Evolutionary conservation across 2,113 vertebrate species (phyloP), one percentile per base, ranked within the genome.

Genomic region (Salvelinus namaycush): DNA sequence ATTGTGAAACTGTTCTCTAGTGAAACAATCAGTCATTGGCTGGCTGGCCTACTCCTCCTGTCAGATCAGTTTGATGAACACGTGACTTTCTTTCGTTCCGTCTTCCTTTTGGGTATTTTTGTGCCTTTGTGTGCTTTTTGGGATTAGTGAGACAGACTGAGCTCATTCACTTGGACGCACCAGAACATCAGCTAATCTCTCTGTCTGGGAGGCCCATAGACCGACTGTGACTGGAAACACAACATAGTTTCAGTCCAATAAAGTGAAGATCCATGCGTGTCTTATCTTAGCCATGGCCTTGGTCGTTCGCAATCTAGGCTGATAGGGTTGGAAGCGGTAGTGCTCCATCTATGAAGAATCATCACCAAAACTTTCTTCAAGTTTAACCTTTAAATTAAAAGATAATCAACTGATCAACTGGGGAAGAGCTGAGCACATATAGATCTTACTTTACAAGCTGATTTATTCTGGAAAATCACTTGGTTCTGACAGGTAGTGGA

Each of bases 1-100:
- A 54, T 54, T 54, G 51, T 54, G 51, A 54, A 54, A 54, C 51
- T 5, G 51, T 54, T 18, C 13, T 54, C 16, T 5, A 54, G 27
- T 72, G 69, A 57, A 72, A 26, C 54, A 54, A 67, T 66, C 76
- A 66, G 70, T 49, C 60, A 39, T 77, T 72, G 70, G 70, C 62
- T 72, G 65, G 18, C 18, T 68, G 70, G 70, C 62, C 65, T 57
- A 20, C 9, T 48, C 34, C 27, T 12, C 67, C 18, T 9, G 29
- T 57, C 57, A 27, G 1, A 31, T 71, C 14, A 54, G 24, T 34
- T 18, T 34, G 26, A 18, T 31, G 67, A 13, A 44, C 3, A 34
- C 7, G 7, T 68, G 27, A 62, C 59, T 24, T 22, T 62, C 59
- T 22, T 62, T 22, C 59, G 7, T 62, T 62, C n/a, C 2, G 18